Evolutionary conservation across 2,888 invertebrate genomes (phyloP).

Genomic region (Cataglyphis livida): DNA sequence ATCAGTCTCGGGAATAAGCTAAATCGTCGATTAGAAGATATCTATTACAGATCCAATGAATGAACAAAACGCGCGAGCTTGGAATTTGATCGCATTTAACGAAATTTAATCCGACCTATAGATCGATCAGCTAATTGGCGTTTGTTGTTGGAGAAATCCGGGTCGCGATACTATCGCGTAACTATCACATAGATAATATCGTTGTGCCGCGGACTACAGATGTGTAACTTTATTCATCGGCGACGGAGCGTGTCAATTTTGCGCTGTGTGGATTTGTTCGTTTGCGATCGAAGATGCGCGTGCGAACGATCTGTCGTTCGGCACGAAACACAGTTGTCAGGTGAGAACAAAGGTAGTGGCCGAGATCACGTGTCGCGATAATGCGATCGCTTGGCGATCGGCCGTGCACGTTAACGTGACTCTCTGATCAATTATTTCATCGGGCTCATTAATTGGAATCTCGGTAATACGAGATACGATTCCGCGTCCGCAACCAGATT

Average conservation of each 20-base stretch:
- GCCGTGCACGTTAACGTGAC: constrained; percentile 63
- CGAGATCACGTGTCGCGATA: constrained; percentile 67
- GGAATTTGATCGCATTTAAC: constrained; percentile 51
- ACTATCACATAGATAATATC: constrained; percentile 35
- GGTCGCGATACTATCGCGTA: constrained; percentile 29
- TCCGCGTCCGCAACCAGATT: constrained; percentile 24
- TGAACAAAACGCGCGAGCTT: constrained; percentile 27
- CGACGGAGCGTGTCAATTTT: constrained; percentile 25
- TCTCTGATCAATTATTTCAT: constrained; percentile 71
- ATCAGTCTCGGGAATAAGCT: background rate
- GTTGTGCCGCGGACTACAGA: constrained; percentile 32
- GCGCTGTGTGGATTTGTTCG: background rate
- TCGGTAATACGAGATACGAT: constrained; percentile 36
- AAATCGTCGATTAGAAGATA: constrained; percentile 45
- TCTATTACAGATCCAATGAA: constrained; percentile 39
- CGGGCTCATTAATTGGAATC: constrained; percentile 63
- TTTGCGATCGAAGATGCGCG: constrained; percentile 21
- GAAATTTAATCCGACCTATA: constrained; percentile 42
- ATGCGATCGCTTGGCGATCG: constrained; percentile 58
- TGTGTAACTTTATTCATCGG: constrained; percentile 47
- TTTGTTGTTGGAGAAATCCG: constrained; percentile 48
- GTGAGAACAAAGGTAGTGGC: constrained; percentile 52
- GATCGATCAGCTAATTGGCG: constrained; percentile 52
- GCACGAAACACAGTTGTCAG: constrained; percentile 44
- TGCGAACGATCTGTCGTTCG: constrained; percentile 12